Conservation (phyloP, 2,797 vertebrate species). For the Danio kyathit region DNA sequence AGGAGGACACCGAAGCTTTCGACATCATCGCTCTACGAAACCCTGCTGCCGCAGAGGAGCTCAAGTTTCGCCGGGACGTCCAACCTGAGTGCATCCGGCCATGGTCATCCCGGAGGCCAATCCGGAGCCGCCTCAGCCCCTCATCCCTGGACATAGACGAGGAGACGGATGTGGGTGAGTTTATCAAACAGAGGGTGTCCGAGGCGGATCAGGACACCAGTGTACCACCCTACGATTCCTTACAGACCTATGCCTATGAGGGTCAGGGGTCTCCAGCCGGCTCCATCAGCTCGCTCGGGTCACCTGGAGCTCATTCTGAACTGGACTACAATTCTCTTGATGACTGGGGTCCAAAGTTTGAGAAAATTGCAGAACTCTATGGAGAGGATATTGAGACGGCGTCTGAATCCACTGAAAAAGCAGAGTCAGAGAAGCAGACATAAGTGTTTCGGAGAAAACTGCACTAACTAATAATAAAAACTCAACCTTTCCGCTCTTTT, state of each 20-base stretch:
- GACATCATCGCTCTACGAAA: conserved; percentile 96
- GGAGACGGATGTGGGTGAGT: conserved; percentile 88
- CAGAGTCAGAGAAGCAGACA: conserved; percentile 86
- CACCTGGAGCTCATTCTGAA: conserved; percentile 87
- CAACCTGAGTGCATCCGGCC: conserved; percentile 80
- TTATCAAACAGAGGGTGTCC: conserved; percentile 90
- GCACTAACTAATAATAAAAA: conserved; percentile 60
- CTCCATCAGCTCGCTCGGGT: conserved; percentile 93
- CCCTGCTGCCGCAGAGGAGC: conserved; percentile 91
- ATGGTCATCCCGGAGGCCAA: conserved; percentile 39
- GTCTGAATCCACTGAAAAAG: conserved; percentile 42
- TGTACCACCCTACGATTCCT: conserved; percentile 94
- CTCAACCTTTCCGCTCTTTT: conserved; percentile 53
- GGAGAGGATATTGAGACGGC: conserved; percentile 80
- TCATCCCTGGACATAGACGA: conserved; percentile 58
- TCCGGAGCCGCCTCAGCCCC: conserved; percentile 74
- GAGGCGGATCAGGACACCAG: conserved; percentile 92
- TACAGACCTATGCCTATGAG: conserved; percentile 98
- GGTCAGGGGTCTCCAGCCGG: conserved; percentile 92
- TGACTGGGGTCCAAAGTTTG: conserved; percentile 94
- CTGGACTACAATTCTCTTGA: conserved; percentile 95
- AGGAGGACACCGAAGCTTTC: conserved; percentile 98
- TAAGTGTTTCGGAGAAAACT: conserved; percentile 73
- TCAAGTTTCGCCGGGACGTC: conserved; percentile 91
- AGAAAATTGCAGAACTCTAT: conserved; percentile 94